These are phyloP conservation scores for Dascillus cervinus DNA, from an alignment of 2,888 invertebrate species.

Conservation along the genomic window DNA sequence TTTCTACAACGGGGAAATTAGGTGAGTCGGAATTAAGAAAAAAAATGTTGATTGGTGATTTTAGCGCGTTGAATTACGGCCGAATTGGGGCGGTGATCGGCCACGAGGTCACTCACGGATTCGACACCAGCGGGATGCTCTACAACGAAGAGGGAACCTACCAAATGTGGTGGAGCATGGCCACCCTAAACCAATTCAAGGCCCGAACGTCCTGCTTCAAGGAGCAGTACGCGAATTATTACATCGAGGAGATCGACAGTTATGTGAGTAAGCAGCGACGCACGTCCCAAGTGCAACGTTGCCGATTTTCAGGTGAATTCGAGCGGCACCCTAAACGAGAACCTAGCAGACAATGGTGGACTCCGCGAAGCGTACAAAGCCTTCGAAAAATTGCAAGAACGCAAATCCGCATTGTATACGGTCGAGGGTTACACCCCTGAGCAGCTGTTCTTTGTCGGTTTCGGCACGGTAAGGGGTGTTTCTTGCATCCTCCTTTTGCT, in stretches of 20 bases:
- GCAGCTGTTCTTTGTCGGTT: conserved; percentile 39
- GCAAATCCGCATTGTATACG: conserved; percentile 1
- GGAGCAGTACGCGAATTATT: conserved; percentile 40
- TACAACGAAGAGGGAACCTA: conserved; percentile 51
- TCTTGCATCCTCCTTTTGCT: neutral
- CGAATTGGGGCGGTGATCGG: conserved; percentile 51
- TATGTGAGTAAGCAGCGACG: conserved; percentile 24
- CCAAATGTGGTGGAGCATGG: conserved; percentile 35
- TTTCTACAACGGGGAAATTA: conserved; percentile 41
- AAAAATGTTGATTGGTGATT: conserved; percentile 10
- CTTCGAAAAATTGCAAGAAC: conserved; percentile 23
- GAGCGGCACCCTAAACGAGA: conserved; percentile 43
- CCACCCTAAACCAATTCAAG: conserved; percentile 32
- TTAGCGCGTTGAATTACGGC: conserved; percentile 46
- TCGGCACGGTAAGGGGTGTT: conserved; percentile 33
- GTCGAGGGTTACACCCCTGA: conserved; percentile 27
- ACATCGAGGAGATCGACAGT: conserved; percentile 33
- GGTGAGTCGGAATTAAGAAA: conserved; percentile 8
- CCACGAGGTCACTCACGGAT: conserved; percentile 51
- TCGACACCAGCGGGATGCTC: conserved; percentile 32
- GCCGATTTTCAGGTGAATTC: conserved; percentile 42
- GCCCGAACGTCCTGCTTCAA: conserved; percentile 38
- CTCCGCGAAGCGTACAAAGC: conserved; percentile 34
- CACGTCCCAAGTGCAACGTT: too few relatives aligned
- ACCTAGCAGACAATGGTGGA: conserved; percentile 42